Evolutionary conservation across 2,113 vertebrate genomes (phyloP), one percentile per base, ranked within the genome.

Genomic region (Sebastes schlegelii): DNA sequence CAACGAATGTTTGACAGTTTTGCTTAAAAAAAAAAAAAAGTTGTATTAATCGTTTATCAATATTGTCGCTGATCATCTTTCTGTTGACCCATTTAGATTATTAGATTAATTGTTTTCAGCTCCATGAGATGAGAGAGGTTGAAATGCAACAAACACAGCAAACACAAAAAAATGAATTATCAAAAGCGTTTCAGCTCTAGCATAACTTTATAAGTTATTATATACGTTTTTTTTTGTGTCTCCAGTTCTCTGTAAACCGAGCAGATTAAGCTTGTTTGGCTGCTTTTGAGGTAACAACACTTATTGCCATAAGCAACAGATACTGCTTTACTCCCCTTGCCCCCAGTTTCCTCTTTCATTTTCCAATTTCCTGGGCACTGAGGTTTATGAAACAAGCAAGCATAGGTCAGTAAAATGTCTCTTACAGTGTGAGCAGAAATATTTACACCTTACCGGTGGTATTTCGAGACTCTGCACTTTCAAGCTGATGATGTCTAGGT

Each of bases 321-420:
- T 64, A 69, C 2, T 49, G 63, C 17, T 5, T 63, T 14, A 10
- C 19, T 43, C 40, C 64, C 17, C 12, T 57, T 1, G 1, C 9
- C 69, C 19, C 14, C 14, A 1, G 40, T 54, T 19, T 65, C 63
- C 46, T 67, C 76, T 43, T 81, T 75, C 76, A 76, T 91, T 84
- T 83, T 66, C 42, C 23, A 89, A 74, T 92, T 88, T 90, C 72
- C 84, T 84, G 69, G 49, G 4, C 48, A 6, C 58, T 51, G 42
- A 64, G 40, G 70, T 79, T 78, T 81, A 71, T 88, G 61, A 84
- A 58, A 60, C 51, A 4, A 57, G 60, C 65, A 77, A 77, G 49
- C 80, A 46, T 40, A 42, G 58, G 76, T 87, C 82, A 73, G 61
- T 72, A 46, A 77, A 74, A 88, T 84, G 82, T 83, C 43, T 74